phyloP scores from a whole-genome alignment of 2,888 invertebrate genomes.

The Cantharis nigra region DNA sequence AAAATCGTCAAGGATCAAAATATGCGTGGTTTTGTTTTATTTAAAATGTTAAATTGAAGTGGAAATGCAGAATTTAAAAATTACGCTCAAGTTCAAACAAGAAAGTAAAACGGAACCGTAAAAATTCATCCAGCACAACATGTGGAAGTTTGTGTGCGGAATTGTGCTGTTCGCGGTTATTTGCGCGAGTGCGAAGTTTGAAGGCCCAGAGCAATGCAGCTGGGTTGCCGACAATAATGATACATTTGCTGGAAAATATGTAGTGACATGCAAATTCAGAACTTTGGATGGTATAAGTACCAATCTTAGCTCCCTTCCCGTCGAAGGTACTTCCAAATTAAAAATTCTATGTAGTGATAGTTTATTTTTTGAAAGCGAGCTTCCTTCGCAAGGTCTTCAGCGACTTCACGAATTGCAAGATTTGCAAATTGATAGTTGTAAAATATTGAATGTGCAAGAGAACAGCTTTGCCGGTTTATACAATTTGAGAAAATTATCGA shows the following conservation, averaged over 20 bases:
- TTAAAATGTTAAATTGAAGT: slow-evolving; percentile 3
- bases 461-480: slow-evolving; percentile 80
- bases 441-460: slow-evolving; percentile 74
- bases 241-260: slow-evolving; percentile 57
- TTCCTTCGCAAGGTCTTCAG: slow-evolving; percentile 73
- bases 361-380: slow-evolving; percentile 77
- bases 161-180: slow-evolving; percentile 47
- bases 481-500: slow-evolving; percentile 76
- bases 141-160: slow-evolving; percentile 58
- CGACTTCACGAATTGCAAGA: slow-evolving; percentile 75
- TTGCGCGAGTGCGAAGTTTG: slow-evolving; percentile 52
- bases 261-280: slow-evolving; percentile 70
- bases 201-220: slow-evolving; percentile 56
- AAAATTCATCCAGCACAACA: slow-evolving; percentile 41
- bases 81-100: slow-evolving; percentile 1
- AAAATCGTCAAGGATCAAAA: neutral
- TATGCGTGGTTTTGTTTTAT: neutral
- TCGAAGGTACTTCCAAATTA: slow-evolving; percentile 75
- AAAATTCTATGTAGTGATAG: slow-evolving; percentile 78
- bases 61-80: slow-evolving; percentile 11
- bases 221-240: slow-evolving; percentile 58
- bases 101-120: neutral
- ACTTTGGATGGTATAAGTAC: slow-evolving; percentile 72
- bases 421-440: slow-evolving; percentile 77
- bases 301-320: slow-evolving; percentile 67